Percentiles rank a stretch among this genome's conserved stretches.
Conservation (phyloP, 2,113 vertebrate species). For the Leptodactylus fuscus region DNA sequence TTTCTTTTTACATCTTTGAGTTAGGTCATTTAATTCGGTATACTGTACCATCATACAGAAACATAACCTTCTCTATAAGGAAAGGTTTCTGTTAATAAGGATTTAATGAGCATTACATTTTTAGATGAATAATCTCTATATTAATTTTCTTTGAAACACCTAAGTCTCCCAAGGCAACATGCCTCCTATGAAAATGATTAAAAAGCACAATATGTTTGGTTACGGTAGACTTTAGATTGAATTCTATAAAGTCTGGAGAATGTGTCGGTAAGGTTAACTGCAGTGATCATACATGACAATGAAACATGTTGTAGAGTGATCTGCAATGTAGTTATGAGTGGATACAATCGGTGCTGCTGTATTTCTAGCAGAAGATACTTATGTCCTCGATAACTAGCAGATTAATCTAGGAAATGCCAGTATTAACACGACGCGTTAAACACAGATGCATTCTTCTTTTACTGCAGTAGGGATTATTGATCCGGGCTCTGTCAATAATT, state of each 20-base stretch:
- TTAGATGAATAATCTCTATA: neutral
- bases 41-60: no score
- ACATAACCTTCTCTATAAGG: neutral
- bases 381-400: neutral
- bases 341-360: neutral
- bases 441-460: conserved; percentile 8
- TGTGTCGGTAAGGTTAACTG: neutral
- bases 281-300: neutral
- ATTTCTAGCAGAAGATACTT: neutral
- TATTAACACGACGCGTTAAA: neutral
- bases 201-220: neutral
- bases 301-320: neutral
- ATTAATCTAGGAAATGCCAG: conserved; percentile 7
- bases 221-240: neutral
- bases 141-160: neutral
- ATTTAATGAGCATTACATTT: neutral
- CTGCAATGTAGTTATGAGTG: neutral
- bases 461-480: conserved; percentile 28
- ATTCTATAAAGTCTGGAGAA: neutral
- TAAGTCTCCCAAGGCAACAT: neutral
- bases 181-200: neutral
- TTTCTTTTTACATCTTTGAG: no score
- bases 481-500: conserved; percentile 36
- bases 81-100: neutral
- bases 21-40: no score